phyloP scores from a whole-genome alignment of 1,140 invertebrate genomes.

The Acromyrmex heyeri region DNA sequence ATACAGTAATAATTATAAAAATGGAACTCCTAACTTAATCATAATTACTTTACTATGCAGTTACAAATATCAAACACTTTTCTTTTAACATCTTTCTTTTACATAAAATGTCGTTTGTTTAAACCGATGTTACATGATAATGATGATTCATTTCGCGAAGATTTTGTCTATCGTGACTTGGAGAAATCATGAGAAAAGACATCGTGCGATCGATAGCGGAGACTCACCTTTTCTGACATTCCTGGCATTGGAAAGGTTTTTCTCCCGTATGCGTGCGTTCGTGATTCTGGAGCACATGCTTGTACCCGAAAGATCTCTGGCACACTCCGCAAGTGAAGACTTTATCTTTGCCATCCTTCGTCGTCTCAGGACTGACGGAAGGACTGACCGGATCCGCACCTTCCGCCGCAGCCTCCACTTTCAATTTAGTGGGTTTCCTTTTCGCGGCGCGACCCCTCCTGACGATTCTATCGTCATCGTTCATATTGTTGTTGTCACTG shows the following conservation, averaged over 20 bases:
- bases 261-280: slow-evolving; percentile 98
- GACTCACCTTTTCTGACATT: slow-evolving; percentile 93
- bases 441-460: slow-evolving; percentile 78
- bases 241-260: slow-evolving; percentile 97
- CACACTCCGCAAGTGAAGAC: slow-evolving; percentile 96
- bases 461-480: slow-evolving; percentile 45
- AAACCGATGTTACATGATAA: neutral
- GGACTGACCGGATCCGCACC: neutral
- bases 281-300: slow-evolving; percentile 98
- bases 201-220: neutral
- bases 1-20: no score
- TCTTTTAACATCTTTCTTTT: no score
- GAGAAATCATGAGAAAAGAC: neutral
- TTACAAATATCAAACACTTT: no score
- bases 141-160: neutral
- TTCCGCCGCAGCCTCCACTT: neutral
- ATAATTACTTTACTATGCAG: no score
- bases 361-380: slow-evolving; percentile 84
- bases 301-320: slow-evolving; percentile 96
- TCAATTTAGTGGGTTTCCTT: slow-evolving; percentile 64
- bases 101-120: neutral
- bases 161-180: neutral
- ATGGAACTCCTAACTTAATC: no score
- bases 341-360: slow-evolving; percentile 84
- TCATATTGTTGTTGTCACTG: slow-evolving; percentile 83